These are phyloP conservation scores for Machimus atricapillus DNA, from an alignment of 2,888 invertebrate species.

Conservation along the genomic window DNA sequence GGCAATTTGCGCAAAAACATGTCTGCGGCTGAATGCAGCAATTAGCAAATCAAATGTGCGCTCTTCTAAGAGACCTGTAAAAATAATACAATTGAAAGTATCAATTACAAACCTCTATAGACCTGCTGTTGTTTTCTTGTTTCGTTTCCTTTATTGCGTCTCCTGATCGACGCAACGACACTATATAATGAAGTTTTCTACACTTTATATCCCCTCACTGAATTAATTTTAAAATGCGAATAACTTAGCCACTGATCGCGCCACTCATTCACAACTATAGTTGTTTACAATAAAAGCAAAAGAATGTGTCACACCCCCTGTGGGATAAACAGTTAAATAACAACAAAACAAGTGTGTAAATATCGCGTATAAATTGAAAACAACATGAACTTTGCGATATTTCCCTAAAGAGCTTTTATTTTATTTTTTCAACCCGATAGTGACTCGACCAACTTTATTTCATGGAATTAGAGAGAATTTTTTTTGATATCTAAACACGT, in stretches of 20 bases:
- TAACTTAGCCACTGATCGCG: constrained; percentile 11
- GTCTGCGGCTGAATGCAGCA: not conserved
- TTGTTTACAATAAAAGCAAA: constrained; percentile 28
- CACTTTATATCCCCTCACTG: not conserved
- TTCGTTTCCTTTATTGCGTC: not conserved
- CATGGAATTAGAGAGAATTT: not conserved
- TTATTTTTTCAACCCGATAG: constrained; percentile 1
- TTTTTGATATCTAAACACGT: constrained; percentile 8
- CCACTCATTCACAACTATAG: constrained; percentile 21
- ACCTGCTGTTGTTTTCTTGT: not conserved
- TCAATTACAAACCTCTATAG: not conserved
- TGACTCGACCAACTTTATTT: not conserved
- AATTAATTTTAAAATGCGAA: constrained; percentile 16
- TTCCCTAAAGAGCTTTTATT: not conserved
- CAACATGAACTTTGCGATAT: not conserved
- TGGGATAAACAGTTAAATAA: constrained; percentile 16
- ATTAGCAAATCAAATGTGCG: not conserved
- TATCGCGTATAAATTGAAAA: constrained; percentile 12
- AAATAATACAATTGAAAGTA: not conserved
- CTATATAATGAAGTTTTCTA: not conserved
- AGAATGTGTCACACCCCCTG: constrained; percentile 28
- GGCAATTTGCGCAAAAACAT: not conserved
- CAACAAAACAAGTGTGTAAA: constrained; percentile 7
- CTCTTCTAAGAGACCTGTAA: not conserved
- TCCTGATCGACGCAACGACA: not conserved